Evolutionary conservation across 2,888 invertebrate genomes (phyloP).

Genomic region (Heliothis peltigera): DNA sequence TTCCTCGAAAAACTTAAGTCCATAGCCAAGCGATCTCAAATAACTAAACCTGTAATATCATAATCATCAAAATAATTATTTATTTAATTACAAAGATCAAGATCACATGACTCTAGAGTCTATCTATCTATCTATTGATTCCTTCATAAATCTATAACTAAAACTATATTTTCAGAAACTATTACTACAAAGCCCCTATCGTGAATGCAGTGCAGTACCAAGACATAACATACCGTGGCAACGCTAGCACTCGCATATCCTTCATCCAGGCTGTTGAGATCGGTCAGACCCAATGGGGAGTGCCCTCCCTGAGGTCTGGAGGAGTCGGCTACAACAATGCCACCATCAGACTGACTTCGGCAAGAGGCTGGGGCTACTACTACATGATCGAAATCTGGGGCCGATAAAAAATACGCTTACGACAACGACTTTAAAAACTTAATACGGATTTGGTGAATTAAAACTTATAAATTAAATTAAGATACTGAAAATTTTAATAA

Average conservation of each 20-base stretch:
- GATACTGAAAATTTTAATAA: too few species aligned
- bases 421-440: not conserved
- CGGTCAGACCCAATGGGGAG: constrained; percentile 75
- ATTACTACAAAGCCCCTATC: constrained; percentile 62
- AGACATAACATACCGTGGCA: constrained; percentile 76
- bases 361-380: constrained; percentile 77
- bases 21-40: too few species aligned
- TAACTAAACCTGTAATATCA: too few species aligned
- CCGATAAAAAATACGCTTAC: constrained; percentile 54
- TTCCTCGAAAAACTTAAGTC: too few species aligned
- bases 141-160: not conserved
- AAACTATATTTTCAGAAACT: constrained; percentile 22
- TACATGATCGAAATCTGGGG: constrained; percentile 79
- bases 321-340: constrained; percentile 72
- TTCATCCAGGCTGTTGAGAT: constrained; percentile 74
- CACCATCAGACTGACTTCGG: constrained; percentile 74
- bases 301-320: constrained; percentile 67
- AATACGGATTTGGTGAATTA: too few species aligned
- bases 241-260: constrained; percentile 69
- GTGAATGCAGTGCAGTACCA: constrained; percentile 75
- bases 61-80: too few species aligned
- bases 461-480: too few species aligned
- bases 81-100: too few species aligned
- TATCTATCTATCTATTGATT: not conserved
- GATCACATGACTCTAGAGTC: not conserved